Percentiles rank a stretch among this genome's conserved stretches.
Conservation (phyloP, 2,888 invertebrate species). For the Oegoconia quadripuncta region DNA sequence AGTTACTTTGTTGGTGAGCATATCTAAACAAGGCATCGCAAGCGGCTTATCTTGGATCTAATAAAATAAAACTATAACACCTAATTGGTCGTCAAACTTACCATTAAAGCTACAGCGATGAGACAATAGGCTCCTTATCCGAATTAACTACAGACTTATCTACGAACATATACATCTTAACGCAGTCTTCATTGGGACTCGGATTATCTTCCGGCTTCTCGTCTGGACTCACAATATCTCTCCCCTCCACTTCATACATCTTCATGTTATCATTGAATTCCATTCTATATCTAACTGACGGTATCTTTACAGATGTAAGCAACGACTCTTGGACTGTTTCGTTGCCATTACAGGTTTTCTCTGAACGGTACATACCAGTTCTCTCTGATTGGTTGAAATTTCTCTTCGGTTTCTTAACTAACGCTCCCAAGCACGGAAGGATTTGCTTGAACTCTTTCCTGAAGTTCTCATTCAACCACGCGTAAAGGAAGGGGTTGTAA, state of each 20-base stretch:
- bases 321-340: slow-evolving; percentile 71
- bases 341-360: slow-evolving; percentile 71
- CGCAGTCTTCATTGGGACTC: slow-evolving; percentile 68
- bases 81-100: slow-evolving; percentile 3
- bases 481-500: slow-evolving; percentile 96
- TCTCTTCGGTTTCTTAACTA: slow-evolving; percentile 59
- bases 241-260: slow-evolving; percentile 49
- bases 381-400: slow-evolving; percentile 66
- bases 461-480: slow-evolving; percentile 97
- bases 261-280: slow-evolving; percentile 60
- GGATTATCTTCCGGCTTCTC: slow-evolving; percentile 64
- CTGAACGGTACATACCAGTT: slow-evolving; percentile 67
- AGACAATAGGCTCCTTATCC: slow-evolving; percentile 71
- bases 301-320: slow-evolving; percentile 64
- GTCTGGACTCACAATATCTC: slow-evolving; percentile 65
- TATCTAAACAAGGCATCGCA: no score
- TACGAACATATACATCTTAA: slow-evolving; percentile 73
- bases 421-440: slow-evolving; percentile 80
- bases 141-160: slow-evolving; percentile 63
- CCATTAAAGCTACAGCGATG: slow-evolving; percentile 50
- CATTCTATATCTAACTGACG: slow-evolving; percentile 67
- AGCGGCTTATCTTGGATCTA: no score
- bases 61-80: no score
- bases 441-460: slow-evolving; percentile 92
- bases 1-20: no score